These are phyloP conservation scores for Adineta ricciae DNA, from an alignment of 2,888 invertebrate species.

Conservation along the genomic window DNA sequence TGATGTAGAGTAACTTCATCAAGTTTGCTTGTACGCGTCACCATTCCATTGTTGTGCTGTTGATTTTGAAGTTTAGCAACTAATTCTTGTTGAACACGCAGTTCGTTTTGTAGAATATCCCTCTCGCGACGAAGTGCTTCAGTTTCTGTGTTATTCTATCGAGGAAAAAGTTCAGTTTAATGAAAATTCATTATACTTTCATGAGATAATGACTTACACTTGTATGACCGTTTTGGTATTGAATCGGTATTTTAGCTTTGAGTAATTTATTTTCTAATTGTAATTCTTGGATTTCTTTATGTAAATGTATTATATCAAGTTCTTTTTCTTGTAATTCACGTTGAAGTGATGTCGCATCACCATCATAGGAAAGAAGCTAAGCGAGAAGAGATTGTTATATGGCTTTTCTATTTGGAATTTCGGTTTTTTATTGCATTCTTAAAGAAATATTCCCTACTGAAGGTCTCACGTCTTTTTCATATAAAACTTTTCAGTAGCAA, in stretches of 20 bases:
- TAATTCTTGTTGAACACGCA: background rate
- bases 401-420: too few species aligned
- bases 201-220: background rate
- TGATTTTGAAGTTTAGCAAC: background rate
- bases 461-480: too few species aligned
- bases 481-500: too few species aligned
- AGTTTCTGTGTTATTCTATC: background rate
- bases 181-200: background rate
- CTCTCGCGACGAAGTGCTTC: background rate
- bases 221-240: background rate
- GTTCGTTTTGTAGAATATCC: background rate
- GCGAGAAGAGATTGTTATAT: background rate
- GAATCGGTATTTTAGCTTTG: conserved; percentile 27
- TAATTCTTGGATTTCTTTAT: conserved; percentile 33
- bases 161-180: background rate
- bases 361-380: background rate
- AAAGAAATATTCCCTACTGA: too few species aligned
- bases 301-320: conserved; percentile 31
- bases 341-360: conserved; percentile 9
- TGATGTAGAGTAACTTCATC: background rate
- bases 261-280: conserved; percentile 33
- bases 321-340: conserved; percentile 33
- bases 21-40: background rate
- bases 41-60: background rate
- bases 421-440: too few species aligned